Base-by-base conservation (phyloP, 1,140 invertebrate species). In the Thalassaphorura encarpata region DNA sequence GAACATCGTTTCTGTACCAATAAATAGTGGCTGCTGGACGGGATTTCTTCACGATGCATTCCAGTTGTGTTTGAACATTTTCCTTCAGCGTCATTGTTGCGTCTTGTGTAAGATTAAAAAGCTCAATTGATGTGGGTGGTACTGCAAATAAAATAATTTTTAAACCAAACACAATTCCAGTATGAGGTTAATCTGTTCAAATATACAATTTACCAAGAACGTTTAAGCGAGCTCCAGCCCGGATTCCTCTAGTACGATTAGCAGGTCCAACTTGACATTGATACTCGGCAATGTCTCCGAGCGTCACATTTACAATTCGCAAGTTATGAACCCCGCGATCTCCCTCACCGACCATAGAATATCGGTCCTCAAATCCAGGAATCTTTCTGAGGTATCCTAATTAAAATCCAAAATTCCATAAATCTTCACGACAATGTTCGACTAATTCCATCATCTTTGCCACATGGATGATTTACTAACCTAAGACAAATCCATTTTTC, bases 121-220 rank as follows among this genome's bases (percentile, higher is more conserved):
- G 89, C 68, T 90, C 86, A 56, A 93, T 86, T 1, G 82, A 81
- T 31, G 82, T 82, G 0, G 89, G 90, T 8, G 88, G 87, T 18
- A 89, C 89, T 94, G 81, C 24, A 82, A 78, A 69, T 68, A 75
- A 71, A 52, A 59, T 51, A 42, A 51, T 13, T 47, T 59, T 47
- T 6, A 43, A 43, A 19, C n/a, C 24, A 48, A 33, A 33, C 6
- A 18, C 11, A n/a, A 27, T 11, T 27, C 39, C n/a, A n/a, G n/a
- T n/a, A n/a, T n/a, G n/a, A n/a, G n/a, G n/a, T n/a, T n/a, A n/a
- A n/a, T n/a, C 88, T n/a, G n/a, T n/a, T n/a, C n/a, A n/a, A n/a
- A n/a, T n/a, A n/a, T n/a, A n/a, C n/a, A n/a, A n/a, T n/a, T 90
- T 75, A 93, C 89, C 84, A 74, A 91, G 82, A 60, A 93, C 89